Evolutionary conservation across 2,797 vertebrate species (phyloP).

Genomic region (Pangasius macronema): DNA sequence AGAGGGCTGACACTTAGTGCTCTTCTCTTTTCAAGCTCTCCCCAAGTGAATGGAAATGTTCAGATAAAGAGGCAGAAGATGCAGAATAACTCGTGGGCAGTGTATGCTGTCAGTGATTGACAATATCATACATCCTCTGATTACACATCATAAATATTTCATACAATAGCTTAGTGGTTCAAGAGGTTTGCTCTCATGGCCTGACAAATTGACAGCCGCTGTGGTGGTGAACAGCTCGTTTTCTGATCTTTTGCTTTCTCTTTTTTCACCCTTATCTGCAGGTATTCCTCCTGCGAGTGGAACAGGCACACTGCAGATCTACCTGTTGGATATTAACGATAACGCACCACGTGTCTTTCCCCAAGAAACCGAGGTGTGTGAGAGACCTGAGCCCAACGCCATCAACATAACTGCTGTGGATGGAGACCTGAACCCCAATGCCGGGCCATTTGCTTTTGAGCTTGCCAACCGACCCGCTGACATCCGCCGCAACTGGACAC

Average conservation of each 20-base stretch:
- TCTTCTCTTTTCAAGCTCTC: constrained; percentile 23
- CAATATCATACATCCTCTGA: constrained; percentile 21
- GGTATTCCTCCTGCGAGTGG: constrained; percentile 91
- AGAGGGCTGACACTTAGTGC: constrained; percentile 29
- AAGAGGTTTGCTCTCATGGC: neutral
- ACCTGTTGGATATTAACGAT: constrained; percentile 93
- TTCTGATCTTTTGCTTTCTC: constrained; percentile 1
- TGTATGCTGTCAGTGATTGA: constrained; percentile 16
- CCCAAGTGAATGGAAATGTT: constrained; percentile 22
- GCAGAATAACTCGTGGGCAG: neutral
- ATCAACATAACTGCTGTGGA: constrained; percentile 95
- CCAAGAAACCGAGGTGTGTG: constrained; percentile 91
- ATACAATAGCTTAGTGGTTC: constrained; percentile 26
- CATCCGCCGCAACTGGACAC: constrained; percentile 92
- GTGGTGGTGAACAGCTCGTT: neutral
- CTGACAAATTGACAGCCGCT: neutral
- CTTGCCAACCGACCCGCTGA: constrained; percentile 81
- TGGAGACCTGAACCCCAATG: constrained; percentile 89
- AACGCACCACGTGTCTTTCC: constrained; percentile 92
- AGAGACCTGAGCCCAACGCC: constrained; percentile 86
- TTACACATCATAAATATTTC: constrained; percentile 33
- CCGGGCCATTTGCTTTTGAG: constrained; percentile 93
- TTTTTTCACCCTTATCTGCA: constrained; percentile 55
- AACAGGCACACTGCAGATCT: constrained; percentile 91
- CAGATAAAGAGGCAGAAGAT: constrained; percentile 21